phyloP scores from a whole-genome alignment of 2,888 invertebrate genomes.

The Pimpla rufipes region DNA sequence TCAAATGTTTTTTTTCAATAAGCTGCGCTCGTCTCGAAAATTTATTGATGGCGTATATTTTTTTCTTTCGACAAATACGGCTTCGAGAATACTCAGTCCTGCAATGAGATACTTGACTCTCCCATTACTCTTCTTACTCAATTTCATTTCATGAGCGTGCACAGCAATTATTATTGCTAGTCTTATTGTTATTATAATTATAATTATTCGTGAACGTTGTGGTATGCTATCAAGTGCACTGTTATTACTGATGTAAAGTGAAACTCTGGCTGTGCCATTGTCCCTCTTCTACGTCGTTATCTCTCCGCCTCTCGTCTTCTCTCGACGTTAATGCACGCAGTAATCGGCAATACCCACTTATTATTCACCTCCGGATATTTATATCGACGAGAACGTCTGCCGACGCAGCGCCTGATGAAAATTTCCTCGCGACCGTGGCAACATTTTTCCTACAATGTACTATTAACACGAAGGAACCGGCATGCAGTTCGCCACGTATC shows the following conservation, averaged over 20 bases:
- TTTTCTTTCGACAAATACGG: no score
- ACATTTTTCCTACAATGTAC: background rate
- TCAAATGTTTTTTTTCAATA: no score
- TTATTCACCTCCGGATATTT: constrained; percentile 20
- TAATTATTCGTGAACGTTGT: background rate
- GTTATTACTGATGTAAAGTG: constrained; percentile 7
- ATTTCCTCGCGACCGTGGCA: background rate
- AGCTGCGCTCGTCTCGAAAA: no score
- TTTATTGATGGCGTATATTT: no score
- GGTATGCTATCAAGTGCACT: background rate
- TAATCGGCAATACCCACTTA: constrained; percentile 1
- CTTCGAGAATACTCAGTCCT: no score
- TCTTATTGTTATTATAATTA: constrained; percentile 7
- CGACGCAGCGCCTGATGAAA: background rate
- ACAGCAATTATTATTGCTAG: background rate
- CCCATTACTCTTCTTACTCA: no score
- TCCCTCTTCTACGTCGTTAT: constrained; percentile 15
- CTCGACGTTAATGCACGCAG: background rate
- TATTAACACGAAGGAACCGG: background rate
- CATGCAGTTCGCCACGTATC: background rate
- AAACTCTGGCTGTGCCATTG: background rate
- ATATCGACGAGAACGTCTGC: background rate
- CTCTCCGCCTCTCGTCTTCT: background rate
- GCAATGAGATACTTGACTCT: no score
- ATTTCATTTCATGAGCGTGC: no score